Base-by-base conservation (phyloP, 2,888 invertebrate genomes). In the Drosophila rellima region DNA sequence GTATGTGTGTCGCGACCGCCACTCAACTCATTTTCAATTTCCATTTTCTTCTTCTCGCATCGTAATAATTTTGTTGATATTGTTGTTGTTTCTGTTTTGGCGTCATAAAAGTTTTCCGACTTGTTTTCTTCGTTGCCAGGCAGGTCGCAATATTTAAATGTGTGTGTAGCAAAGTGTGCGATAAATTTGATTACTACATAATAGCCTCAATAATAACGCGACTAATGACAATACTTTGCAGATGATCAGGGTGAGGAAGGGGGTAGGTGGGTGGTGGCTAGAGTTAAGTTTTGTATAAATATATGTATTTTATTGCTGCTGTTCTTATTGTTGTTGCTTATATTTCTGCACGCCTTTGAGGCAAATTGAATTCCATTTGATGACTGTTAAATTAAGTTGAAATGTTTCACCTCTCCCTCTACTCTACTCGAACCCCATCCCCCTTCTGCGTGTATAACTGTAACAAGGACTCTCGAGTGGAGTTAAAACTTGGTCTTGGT, bases 171-270 rank as follows among this genome's bases (percentile, higher is more conserved):
- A 71, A 75, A 75, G 70, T 70, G 80, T 70, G 74, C 87, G 81
- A 87, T 85, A 83, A 85, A 89, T 83, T 89, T 85, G 70, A 85
- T 85, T 89, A 80, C 85, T 75, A 81, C 89, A 85, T 84, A 81
- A 85, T 84, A 87, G 84, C 63, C 76, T 72, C 64, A 87, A 89
- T 84, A 83, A 88, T 83, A 88, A 83, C 71, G 83, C 78, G 51
- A 66, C 84, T 83, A 88, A 88, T 83, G 74, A 83, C 72, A 70
- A 81, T 78, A 73, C 73, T 66, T 61, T 57, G 42, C 50, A 66
- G 62, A 48, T 61, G 26, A 26, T 26, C 7, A 26, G 33, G 4
- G 33, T 33, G 33, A 6, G n/a, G 33, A 13, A 5, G 5, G 33
- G 13, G 33, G 33, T 29, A 29, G 26, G 6, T 26, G 17, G 29